Evolutionary conservation across 2,888 invertebrate species (phyloP).

Genomic region (Pyrgus malvae): DNA sequence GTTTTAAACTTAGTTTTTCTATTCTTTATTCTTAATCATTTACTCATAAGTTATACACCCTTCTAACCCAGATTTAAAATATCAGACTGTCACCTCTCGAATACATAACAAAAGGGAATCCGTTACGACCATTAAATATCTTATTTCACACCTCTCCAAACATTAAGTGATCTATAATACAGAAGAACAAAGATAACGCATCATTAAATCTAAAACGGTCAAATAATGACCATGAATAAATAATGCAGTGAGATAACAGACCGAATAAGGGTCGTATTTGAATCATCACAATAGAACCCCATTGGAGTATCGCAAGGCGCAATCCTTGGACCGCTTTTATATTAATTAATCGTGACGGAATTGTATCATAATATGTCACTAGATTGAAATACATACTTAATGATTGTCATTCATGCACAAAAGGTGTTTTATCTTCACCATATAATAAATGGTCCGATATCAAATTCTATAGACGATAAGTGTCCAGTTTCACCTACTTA

Average conservation of each 20-base stretch:
- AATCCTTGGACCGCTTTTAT: conserved; percentile 57
- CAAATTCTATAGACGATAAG: conserved; percentile 10
- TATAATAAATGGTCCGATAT: conserved; percentile 19
- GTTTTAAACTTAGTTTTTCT: too few relatives aligned
- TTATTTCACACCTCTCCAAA: conserved; percentile 73
- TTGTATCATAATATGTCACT: conserved; percentile 67
- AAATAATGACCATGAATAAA: conserved; percentile 82
- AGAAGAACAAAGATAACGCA: conserved; percentile 73
- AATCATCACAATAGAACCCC: conserved; percentile 61
- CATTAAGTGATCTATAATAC: conserved; percentile 63
- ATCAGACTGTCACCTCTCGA: conserved; percentile 45
- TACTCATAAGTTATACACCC: conserved; percentile 7
- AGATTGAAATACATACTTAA: conserved; percentile 46
- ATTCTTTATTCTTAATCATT: too few relatives aligned
- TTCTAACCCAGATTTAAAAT: conserved; percentile 36
- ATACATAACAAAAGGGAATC: conserved; percentile 49
- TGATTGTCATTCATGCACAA: conserved; percentile 27
- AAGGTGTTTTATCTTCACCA: conserved; percentile 20
- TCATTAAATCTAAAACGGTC: conserved; percentile 79
- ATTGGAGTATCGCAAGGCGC: conserved; percentile 60
- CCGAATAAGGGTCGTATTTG: conserved; percentile 53
- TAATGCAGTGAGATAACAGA: conserved; percentile 68
- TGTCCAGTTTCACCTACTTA: conserved; percentile 17
- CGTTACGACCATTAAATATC: conserved; percentile 69
- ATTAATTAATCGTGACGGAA: conserved; percentile 75